These are phyloP conservation scores for Pangasianodon gigas DNA, from an alignment of 2,113 vertebrate species.

Conservation along the genomic window DNA sequence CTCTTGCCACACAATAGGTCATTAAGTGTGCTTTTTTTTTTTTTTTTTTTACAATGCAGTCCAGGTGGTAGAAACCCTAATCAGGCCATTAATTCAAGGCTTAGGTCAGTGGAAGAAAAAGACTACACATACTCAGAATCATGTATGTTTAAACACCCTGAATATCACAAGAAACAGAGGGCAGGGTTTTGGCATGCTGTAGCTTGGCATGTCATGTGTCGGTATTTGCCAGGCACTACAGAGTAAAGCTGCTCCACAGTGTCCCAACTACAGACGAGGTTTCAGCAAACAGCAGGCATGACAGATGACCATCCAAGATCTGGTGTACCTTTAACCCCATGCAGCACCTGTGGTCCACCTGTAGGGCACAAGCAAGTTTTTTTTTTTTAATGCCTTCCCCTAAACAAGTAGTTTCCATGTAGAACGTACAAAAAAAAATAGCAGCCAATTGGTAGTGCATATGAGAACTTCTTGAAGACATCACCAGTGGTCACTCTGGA, in stretches of 20 bases:
- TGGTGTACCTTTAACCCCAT: not conserved
- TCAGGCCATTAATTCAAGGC: slow-evolving; percentile 23
- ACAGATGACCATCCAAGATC: slow-evolving; percentile 27
- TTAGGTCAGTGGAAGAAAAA: slow-evolving; percentile 1
- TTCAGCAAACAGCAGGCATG: slow-evolving; percentile 14
- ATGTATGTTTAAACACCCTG: not conserved
- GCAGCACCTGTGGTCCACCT: not conserved
- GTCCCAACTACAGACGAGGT: slow-evolving; percentile 2
- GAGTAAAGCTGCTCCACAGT: slow-evolving; percentile 9
- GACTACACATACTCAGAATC: not conserved
- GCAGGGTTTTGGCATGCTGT: not conserved
- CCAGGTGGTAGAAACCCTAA: slow-evolving; percentile 14
- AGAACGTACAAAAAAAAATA: not conserved
- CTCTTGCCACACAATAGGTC: slow-evolving; percentile 1
- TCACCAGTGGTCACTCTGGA: too few species aligned
- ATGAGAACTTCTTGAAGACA: not conserved
- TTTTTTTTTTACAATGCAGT: not conserved
- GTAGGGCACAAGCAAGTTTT: not conserved
- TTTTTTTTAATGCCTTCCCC: not conserved
- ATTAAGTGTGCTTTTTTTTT: not conserved
- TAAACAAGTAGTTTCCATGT: not conserved
- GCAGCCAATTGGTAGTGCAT: not conserved
- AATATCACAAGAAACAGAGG: slow-evolving; percentile 2
- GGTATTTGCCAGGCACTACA: slow-evolving; percentile 15
- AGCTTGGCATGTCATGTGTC: slow-evolving; percentile 11